phyloP scores from a whole-genome alignment of 2,888 invertebrate genomes.

The Campopleginae sp. region DNA sequence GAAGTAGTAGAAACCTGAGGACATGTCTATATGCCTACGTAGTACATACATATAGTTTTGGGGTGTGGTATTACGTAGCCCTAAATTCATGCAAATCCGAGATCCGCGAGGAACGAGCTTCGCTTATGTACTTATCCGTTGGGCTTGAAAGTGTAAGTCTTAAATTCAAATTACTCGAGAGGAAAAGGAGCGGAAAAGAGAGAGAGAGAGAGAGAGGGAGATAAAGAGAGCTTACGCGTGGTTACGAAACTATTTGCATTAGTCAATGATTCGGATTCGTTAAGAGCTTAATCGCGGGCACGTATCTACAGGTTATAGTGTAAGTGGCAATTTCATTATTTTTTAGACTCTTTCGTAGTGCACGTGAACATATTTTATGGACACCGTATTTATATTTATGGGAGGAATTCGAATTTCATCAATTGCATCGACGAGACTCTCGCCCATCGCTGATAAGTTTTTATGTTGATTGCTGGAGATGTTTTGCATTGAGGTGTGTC shows the following conservation, averaged over 20 bases:
- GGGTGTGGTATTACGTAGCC: conserved; percentile 58
- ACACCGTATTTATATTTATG: background rate
- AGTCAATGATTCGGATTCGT: conserved; percentile 44
- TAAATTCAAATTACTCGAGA: conserved; percentile 62
- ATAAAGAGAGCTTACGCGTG: conserved; percentile 46
- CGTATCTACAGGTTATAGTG: background rate
- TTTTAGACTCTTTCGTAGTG: background rate
- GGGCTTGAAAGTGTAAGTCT: conserved; percentile 63
- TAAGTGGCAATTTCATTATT: conserved; percentile 2
- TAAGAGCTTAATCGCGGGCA: conserved; percentile 18
- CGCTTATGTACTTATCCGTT: conserved; percentile 67
- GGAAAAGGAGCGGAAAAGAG: background rate
- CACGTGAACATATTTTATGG: background rate
- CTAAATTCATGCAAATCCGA: conserved; percentile 68
- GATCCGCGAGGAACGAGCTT: conserved; percentile 58
- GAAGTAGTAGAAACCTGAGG: conserved; percentile 52
- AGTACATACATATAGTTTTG: conserved; percentile 24
- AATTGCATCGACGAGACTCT: background rate
- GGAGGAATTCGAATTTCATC: background rate
- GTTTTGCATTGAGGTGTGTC: background rate
- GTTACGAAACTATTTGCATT: conserved; percentile 51
- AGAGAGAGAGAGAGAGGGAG: background rate
- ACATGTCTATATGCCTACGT: conserved; percentile 22
- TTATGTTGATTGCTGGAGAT: background rate
- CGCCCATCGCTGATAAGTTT: background rate